phyloP scores from a whole-genome alignment of 2,888 invertebrate species.

The Chouioia cunea region DNA sequence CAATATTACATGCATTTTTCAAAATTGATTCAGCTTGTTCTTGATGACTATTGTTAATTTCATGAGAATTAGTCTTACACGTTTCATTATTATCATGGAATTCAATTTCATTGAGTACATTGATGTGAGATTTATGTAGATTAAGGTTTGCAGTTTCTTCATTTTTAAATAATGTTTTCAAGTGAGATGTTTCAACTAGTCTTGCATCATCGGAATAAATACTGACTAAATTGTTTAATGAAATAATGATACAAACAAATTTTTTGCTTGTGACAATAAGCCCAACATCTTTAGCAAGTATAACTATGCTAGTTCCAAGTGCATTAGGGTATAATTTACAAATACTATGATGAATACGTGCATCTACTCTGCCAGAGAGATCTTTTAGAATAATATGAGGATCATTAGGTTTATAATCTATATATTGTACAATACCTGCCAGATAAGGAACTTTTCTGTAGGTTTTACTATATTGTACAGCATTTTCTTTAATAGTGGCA shows the following conservation, averaged over 20 bases:
- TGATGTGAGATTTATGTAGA: constrained; percentile 21
- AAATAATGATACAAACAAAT: constrained; percentile 55
- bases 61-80: no score
- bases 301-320: constrained; percentile 60
- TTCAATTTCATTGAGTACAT: constrained; percentile 15
- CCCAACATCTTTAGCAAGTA: constrained; percentile 62
- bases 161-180: constrained; percentile 30
- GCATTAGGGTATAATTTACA: constrained; percentile 62
- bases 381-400: constrained; percentile 65
- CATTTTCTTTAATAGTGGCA: constrained; percentile 57
- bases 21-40: not conserved
- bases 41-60: no score
- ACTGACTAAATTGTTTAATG: constrained; percentile 59
- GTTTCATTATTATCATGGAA: constrained; percentile 3
- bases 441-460: constrained; percentile 61
- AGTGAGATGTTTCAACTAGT: constrained; percentile 52
- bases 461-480: constrained; percentile 49
- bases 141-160: constrained; percentile 11
- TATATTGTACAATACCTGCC: constrained; percentile 61
- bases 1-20: not conserved
- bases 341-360: constrained; percentile 67
- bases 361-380: constrained; percentile 66
- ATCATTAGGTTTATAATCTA: constrained; percentile 64
- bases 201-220: constrained; percentile 60
- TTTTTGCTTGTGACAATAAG: constrained; percentile 53